Base-by-base conservation (phyloP, 2,797 vertebrate species). In the Sylvilagus floridanus region DNA sequence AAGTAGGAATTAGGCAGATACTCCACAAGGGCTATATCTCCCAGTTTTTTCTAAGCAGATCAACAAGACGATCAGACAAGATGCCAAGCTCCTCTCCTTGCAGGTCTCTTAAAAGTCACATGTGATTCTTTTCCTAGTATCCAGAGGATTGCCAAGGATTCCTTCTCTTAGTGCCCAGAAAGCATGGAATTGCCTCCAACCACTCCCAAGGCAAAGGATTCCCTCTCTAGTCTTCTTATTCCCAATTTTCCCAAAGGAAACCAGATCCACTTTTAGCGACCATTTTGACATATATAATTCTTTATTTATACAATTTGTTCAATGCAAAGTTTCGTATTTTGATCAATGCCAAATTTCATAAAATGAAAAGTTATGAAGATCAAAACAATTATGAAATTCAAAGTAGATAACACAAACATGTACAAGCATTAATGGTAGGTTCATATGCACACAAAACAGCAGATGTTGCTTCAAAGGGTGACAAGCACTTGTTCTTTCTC, bases 201-300 rank as follows among this genome's bases (percentile, higher is more conserved):
- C 9, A 35, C 52, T 26, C 24, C 42, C 60, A 63, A 71, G 47
- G 47, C 65, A 19, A 0, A 16, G n/a, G 57, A 4, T 35, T 22
- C 1, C 16, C 22, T n/a, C 3, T 22, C 19, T 30, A 69, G 19
- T 24, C 50, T 57, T 9, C 30, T 65, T 63, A 21, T 30, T 5
- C 35, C 54, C 17, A 1, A 1, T 28, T 4, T 12, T 21, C 2
- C 2, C 22, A 69, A 90, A 77, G n/a, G 47, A 92, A 83, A 92
- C n/a, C 22, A 77, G 35, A 14, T 54, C 42, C 16, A 73, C 11
- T 66, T 69, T 54, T 32, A 62, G 24, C 5, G 21, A 24, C 2
- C 62, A 52, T 91, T 62, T 87, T 83, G 65, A 91, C 13, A 78
- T 30, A 78, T 85, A 83, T 83, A 14, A 89, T 88, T 69, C 22